Evolutionary conservation across 1,140 invertebrate genomes (phyloP), one percentile per base, ranked within the genome.

Genomic region (Chionoecetes opilio): DNA sequence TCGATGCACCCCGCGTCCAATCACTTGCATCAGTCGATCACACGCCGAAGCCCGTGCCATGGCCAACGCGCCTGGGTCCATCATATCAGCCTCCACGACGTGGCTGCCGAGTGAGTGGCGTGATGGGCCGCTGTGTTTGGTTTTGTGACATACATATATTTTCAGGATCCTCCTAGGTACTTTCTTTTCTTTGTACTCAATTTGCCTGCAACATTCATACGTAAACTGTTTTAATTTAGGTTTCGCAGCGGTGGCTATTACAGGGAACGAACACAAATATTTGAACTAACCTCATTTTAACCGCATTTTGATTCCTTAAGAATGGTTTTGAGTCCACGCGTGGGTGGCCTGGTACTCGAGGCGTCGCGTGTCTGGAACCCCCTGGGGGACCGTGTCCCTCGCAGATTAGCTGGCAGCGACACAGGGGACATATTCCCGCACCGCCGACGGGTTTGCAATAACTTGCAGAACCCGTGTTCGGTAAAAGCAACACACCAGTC

Each of bases 401-500:
- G n/a, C 34, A 31, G 29, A 92, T 95, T 2, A 82, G 9, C 0
- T 95, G n/a, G 95, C 75, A 9, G 63, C 1, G 31, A 82, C 35
- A 21, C 86, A 3, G 85, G 41, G 3, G n/a, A 14, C 38, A 93
- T 53, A 86, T 99, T 99, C 96, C n/a, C 97, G 98, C 21, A 98
- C 98, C 0, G 97, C 98, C 88, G 98, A 99, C 96, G 99, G 99
- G 0, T 98, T 0, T 99, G 99, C 96, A 99, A 99, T 96, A 99
- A 99, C 97, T 96, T 98, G 3, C 96, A 97, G 34, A 98, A 98
- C 96, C 98, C 98, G 97, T 97, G 0, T 98, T 98, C 97, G 99
- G 99, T 5, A 98, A 98, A 93, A 98, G 98, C 0, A 98, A 98
- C 96, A 98, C 98, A n/a, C 98, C 99, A 0, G 98, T 99, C 95